Percentiles rank a stretch among this genome's conserved stretches.
phyloP scores from a whole-genome alignment of 2,113 vertebrate genomes.

The Spea bombifrons region DNA sequence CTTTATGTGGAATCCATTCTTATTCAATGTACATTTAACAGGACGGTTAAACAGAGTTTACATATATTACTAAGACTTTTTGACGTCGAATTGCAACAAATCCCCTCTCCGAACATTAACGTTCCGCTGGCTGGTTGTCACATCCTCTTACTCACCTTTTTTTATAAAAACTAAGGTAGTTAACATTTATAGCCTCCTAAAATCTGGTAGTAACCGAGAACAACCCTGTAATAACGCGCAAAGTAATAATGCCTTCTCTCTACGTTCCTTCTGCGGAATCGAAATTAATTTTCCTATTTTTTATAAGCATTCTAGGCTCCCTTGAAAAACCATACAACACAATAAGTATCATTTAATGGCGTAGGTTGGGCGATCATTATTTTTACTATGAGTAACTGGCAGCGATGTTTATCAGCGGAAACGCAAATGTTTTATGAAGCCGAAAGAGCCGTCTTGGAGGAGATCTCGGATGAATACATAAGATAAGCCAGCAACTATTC shows the following conservation, averaged over 20 bases:
- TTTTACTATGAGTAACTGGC: neutral
- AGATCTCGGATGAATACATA: neutral
- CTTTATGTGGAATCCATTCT: no score
- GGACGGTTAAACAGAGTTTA: no score
- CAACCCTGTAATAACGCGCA: slow-evolving; percentile 2
- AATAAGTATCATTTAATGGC: neutral
- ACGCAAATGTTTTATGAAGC: neutral
- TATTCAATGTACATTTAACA: no score
- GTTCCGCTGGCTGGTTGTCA: neutral
- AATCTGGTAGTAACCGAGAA: neutral
- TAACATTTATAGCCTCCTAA: slow-evolving; percentile 27
- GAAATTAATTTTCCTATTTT: slow-evolving; percentile 31
- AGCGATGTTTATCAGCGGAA: neutral
- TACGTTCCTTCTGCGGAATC: neutral
- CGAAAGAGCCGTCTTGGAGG: neutral
- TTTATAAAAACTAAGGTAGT: neutral
- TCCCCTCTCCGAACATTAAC: neutral
- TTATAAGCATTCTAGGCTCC: neutral
- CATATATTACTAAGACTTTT: no score
- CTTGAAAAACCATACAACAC: neutral
- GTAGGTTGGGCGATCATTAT: neutral
- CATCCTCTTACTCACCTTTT: neutral
- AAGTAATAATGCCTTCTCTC: neutral
- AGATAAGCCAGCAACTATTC: neutral
- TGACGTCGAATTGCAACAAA: no score